Conservation (phyloP, 2,113 vertebrate genomes). For the Canis aureus region DNA sequence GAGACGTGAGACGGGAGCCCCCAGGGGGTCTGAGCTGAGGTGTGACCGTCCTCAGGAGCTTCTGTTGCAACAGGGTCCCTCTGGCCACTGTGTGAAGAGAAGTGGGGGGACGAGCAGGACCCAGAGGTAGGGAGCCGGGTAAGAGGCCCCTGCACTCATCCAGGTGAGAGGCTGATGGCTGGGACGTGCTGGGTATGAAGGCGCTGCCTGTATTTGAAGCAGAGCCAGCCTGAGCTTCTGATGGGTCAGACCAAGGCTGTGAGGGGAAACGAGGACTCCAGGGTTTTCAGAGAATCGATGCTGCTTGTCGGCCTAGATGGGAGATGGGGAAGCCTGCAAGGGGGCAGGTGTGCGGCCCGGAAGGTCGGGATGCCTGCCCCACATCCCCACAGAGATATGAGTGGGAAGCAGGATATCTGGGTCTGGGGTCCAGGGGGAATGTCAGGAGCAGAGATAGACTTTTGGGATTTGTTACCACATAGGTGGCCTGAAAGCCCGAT, state of each 20-base stretch:
- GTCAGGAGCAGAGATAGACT: background rate
- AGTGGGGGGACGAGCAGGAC: too few relatives aligned
- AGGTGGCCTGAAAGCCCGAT: background rate
- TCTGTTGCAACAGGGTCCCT: background rate
- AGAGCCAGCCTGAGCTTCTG: background rate
- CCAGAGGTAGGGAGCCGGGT: background rate
- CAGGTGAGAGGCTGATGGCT: background rate
- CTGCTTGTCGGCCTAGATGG: rapidly evolving
- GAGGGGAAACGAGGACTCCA: background rate
- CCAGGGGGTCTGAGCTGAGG: background rate
- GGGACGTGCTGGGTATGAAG: background rate
- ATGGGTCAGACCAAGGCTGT: background rate
- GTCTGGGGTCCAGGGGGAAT: background rate
- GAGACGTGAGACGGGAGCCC: too few relatives aligned
- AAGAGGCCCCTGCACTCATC: background rate
- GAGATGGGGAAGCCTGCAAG: background rate
- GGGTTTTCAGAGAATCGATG: background rate
- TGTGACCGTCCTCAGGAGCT: too few relatives aligned
- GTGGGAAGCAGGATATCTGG: too few relatives aligned
- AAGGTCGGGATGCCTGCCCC: background rate
- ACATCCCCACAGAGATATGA: background rate
- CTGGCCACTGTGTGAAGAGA: background rate
- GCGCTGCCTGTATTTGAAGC: rapidly evolving
- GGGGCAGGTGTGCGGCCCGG: background rate
- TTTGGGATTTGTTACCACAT: background rate